Evolutionary conservation across 2,888 invertebrate genomes (phyloP), one percentile per base, ranked within the genome.

Genomic region (Pammene fasciana): DNA sequence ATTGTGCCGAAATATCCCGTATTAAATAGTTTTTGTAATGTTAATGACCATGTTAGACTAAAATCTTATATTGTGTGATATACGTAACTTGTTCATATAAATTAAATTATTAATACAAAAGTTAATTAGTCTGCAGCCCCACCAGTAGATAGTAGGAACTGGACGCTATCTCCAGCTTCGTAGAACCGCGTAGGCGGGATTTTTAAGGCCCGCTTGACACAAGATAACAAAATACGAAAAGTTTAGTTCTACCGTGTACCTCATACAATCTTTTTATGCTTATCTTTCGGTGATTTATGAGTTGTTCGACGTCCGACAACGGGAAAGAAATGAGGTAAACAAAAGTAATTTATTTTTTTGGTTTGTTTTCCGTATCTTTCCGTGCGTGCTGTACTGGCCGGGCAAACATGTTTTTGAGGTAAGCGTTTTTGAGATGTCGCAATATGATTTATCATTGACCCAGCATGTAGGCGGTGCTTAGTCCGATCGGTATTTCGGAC

Each of bases 261-360:
- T 91, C 89, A 90, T 90, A 92, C 92, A 90, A 90, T 90, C 91
- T 91, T 90, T 91, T 90, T 92, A 92, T 92, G 92, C 92, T 92
- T 92, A 92, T 92, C 92, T 92, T 89, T 90, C 85, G 88, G 89
- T 92, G 92, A 92, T 92, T 92, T 92, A 92, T 89, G 88, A 85
- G 82, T 87, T 85, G 88, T 90, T 90, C 92, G 89, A 89, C 87
- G 89, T 89, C 89, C 91, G 88, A 87, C 90, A 89, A 90, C 91
- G 90, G 90, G 86, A 88, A 90, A 90, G 92, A 90, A 90, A 90
- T 90, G 86, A 91, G 89, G 89, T 87, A 90, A 89, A 92, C 92
- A 90, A 92, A 92, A 90, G 92, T 92, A 88, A 92, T 92, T 91
- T 91, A 90, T 92, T 91, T 91, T 92, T 91, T 90, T 83, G 85